These are phyloP conservation scores for Lymantria dispar DNA, from an alignment of 2,888 invertebrate species.

Conservation along the genomic window DNA sequence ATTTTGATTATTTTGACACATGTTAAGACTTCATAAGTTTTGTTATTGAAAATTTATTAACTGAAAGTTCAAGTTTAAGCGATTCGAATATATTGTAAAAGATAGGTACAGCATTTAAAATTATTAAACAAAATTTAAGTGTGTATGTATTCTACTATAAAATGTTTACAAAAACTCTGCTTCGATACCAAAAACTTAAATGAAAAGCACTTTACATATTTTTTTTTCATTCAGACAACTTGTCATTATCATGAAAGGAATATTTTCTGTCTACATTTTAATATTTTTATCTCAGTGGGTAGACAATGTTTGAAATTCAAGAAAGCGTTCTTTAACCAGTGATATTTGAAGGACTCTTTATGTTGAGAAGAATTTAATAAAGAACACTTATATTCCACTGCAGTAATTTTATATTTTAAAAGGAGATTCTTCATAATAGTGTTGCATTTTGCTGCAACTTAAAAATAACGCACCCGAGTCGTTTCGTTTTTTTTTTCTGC, in stretches of 20 bases:
- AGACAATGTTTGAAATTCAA: slow-evolving; percentile 14
- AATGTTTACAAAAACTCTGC: not conserved
- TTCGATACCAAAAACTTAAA: slow-evolving; percentile 22
- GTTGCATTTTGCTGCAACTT: not conserved
- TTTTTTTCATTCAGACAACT: not conserved
- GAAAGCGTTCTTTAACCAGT: slow-evolving; percentile 5
- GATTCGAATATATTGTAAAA: too few species aligned
- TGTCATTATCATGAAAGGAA: slow-evolving; percentile 16
- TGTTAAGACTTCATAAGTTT: too few species aligned
- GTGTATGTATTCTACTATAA: too few species aligned
- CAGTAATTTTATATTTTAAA: not conserved
- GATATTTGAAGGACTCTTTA: slow-evolving; percentile 14
- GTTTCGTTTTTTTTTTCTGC: too few species aligned
- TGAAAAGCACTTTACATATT: slow-evolving; percentile 37
- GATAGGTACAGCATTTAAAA: too few species aligned
- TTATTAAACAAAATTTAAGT: too few species aligned
- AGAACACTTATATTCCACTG: not conserved
- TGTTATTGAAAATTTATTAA: too few species aligned
- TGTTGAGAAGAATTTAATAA: not conserved
- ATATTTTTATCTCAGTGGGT: slow-evolving; percentile 9
- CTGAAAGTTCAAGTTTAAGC: too few species aligned
- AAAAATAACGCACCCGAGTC: too few species aligned
- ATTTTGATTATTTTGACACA: too few species aligned
- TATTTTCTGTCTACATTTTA: slow-evolving; percentile 17
- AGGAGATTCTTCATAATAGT: not conserved